These are phyloP conservation scores for Aricia artaxerxes DNA, from an alignment of 2,888 invertebrate genomes.

Conservation along the genomic window DNA sequence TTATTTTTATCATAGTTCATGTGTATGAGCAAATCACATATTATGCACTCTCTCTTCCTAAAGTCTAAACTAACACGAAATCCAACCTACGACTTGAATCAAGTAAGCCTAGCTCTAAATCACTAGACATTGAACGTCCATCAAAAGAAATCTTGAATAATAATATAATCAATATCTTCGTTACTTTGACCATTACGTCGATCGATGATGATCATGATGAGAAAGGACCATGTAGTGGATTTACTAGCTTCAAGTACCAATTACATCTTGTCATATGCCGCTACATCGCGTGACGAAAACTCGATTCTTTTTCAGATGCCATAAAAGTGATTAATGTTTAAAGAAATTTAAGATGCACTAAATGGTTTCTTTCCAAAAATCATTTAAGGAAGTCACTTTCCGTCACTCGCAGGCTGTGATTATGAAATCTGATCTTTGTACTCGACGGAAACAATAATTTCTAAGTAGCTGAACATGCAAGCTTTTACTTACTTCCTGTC, in stretches of 20 bases:
- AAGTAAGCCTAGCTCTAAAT: no score
- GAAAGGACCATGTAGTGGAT: not conserved
- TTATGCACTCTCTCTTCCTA: no score
- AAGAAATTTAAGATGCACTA: constrained; percentile 25
- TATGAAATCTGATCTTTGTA: constrained; percentile 34
- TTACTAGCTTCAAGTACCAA: not conserved
- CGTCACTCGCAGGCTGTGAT: constrained; percentile 29
- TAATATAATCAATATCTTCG: no score
- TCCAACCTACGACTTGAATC: no score
- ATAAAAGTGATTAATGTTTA: not conserved
- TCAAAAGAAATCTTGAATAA: no score
- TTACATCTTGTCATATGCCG: not conserved
- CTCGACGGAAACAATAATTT: constrained; percentile 45
- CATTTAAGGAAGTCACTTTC: constrained; percentile 32
- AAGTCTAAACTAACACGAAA: no score
- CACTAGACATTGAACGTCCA: no score
- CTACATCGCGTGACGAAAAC: not conserved
- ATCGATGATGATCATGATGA: no score
- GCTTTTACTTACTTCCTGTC: not conserved
- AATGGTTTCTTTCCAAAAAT: constrained; percentile 35
- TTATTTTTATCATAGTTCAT: no score
- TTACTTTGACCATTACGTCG: no score
- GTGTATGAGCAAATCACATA: no score
- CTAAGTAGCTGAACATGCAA: not conserved
- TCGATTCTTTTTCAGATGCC: constrained; percentile 1